These are phyloP conservation scores for Drosophila suzukii DNA, from an alignment of 1,140 invertebrate species.

Conservation along the genomic window DNA sequence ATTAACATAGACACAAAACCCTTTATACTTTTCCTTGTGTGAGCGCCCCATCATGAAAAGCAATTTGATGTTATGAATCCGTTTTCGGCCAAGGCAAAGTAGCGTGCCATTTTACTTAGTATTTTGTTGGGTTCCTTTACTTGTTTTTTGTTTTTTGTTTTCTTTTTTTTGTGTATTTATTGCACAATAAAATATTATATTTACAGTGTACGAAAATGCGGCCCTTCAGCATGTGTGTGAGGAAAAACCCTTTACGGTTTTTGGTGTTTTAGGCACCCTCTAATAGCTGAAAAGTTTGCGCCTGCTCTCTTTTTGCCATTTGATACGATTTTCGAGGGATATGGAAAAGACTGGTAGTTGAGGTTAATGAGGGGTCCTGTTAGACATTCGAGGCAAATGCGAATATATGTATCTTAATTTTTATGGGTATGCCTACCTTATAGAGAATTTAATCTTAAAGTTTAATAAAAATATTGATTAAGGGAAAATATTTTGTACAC, in stretches of 20 bases:
- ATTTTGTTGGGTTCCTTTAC: slow-evolving; percentile 19
- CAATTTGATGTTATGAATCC: slow-evolving; percentile 82
- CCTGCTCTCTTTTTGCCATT: slow-evolving; percentile 12
- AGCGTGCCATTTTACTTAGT: slow-evolving; percentile 58
- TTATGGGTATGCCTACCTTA: neutral
- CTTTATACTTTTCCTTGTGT: slow-evolving; percentile 58
- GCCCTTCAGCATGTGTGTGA: slow-evolving; percentile 31
- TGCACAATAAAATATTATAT: slow-evolving; percentile 82
- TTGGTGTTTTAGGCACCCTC: slow-evolving; percentile 23
- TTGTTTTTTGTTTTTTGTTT: neutral
- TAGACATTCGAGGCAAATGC: neutral
- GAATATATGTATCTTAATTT: neutral
- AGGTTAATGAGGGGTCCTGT: slow-evolving; percentile 22
- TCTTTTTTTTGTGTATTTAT: slow-evolving; percentile 61
- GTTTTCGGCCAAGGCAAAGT: slow-evolving; percentile 72
- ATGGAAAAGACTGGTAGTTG: neutral
- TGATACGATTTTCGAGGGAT: slow-evolving; percentile 22
- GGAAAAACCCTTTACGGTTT: slow-evolving; percentile 44
- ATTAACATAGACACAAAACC: slow-evolving; percentile 64
- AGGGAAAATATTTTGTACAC: too few species aligned
- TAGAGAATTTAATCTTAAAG: too few species aligned
- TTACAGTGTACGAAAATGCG: slow-evolving; percentile 72
- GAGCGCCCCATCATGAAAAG: slow-evolving; percentile 65
- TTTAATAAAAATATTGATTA: too few species aligned
- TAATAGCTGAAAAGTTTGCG: slow-evolving; percentile 61